These are phyloP conservation scores for Notothenia coriiceps DNA, from an alignment of 2,113 vertebrate genomes.

Conservation along the genomic window DNA sequence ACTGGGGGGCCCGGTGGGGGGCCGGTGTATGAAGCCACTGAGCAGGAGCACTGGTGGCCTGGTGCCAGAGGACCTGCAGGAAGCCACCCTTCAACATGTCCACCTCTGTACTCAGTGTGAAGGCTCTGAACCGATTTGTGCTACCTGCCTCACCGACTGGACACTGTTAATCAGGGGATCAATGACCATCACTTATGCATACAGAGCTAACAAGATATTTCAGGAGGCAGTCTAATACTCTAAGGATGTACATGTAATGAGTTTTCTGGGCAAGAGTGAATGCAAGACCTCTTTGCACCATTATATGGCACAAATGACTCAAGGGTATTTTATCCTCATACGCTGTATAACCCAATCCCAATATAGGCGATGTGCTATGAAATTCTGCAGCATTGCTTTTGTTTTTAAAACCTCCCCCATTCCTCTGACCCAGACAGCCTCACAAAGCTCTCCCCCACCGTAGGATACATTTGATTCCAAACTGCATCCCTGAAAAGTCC, in stretches of 20 bases:
- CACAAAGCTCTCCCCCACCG: slow-evolving; percentile 12
- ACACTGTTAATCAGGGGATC: slow-evolving; percentile 55
- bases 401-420: background rate
- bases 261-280: slow-evolving; percentile 21
- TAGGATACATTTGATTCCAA: slow-evolving; percentile 28
- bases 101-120: slow-evolving; percentile 13
- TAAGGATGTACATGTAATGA: slow-evolving; percentile 35
- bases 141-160: slow-evolving; percentile 20
- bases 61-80: slow-evolving; percentile 59
- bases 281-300: slow-evolving; percentile 1
- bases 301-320: background rate
- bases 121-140: slow-evolving; percentile 19
- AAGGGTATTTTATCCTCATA: background rate
- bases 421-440: background rate
- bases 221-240: slow-evolving; percentile 15
- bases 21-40: slow-evolving; percentile 26
- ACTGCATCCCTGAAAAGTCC: slow-evolving; percentile 28
- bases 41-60: slow-evolving; percentile 51
- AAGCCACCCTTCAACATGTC: slow-evolving; percentile 40
- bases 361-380: background rate
- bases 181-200: slow-evolving; percentile 58
- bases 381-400: background rate
- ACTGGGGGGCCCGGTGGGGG: slow-evolving; percentile 29
- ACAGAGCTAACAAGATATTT: slow-evolving; percentile 42
- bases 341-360: background rate